Percentiles rank a stretch among this genome's conserved stretches.
Conservation (phyloP, 2,888 invertebrate genomes). For the Agapostemon virescens region DNA sequence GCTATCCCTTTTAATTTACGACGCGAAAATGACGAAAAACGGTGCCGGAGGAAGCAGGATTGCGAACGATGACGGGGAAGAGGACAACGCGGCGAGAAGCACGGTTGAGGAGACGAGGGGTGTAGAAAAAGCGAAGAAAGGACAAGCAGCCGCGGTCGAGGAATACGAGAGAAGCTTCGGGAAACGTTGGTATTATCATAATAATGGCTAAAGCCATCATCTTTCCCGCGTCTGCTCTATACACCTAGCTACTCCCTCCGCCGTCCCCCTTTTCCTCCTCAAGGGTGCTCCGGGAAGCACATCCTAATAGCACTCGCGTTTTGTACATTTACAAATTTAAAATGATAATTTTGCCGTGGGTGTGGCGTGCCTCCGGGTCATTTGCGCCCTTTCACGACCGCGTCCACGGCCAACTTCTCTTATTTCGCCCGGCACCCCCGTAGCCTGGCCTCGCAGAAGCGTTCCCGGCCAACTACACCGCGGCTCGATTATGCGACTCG, state of each 20-base stretch:
- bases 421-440: constrained; percentile 44
- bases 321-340: constrained; percentile 76
- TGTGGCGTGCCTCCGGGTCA: constrained; percentile 68
- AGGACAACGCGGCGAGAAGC: constrained; percentile 8
- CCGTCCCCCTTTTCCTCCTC: constrained; percentile 49
- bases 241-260: constrained; percentile 14
- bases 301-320: constrained; percentile 69
- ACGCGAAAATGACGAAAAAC: constrained; percentile 49
- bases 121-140: constrained; percentile 38
- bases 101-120: no score
- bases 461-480: constrained; percentile 24
- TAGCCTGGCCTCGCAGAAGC: background rate
- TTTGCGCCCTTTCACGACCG: constrained; percentile 68
- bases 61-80: constrained; percentile 23
- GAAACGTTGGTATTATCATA: constrained; percentile 74
- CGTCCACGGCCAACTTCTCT: constrained; percentile 40
- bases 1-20: constrained; percentile 63
- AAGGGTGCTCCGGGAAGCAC: constrained; percentile 48
- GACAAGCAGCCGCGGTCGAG: constrained; percentile 61
- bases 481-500: constrained; percentile 57
- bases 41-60: constrained; percentile 20
- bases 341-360: constrained; percentile 73
- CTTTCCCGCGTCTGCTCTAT: constrained; percentile 60
- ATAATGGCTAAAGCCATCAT: constrained; percentile 74
- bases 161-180: constrained; percentile 65